Percentiles rank a stretch among this genome's conserved stretches.
Evolutionary conservation across 2,888 invertebrate species (phyloP).

Genomic region (Ischnura elegans): DNA sequence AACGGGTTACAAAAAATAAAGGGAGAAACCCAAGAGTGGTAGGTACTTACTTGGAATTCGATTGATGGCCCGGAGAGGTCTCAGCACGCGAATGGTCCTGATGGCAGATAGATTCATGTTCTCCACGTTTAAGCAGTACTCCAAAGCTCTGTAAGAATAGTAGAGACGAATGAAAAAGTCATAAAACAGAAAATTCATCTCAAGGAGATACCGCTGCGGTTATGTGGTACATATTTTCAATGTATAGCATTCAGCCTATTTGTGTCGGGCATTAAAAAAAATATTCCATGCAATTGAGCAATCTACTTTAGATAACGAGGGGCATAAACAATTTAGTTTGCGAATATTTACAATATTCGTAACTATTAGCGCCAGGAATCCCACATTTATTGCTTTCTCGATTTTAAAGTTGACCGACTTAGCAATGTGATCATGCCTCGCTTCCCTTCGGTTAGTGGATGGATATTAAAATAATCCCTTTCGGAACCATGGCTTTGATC

Average conservation of each 20-base stretch:
- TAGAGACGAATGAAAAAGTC: too few relatives aligned
- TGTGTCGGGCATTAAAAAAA: too few relatives aligned
- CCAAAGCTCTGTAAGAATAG: slow-evolving; percentile 83
- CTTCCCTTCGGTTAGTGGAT: not conserved
- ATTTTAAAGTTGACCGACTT: not conserved
- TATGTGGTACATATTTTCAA: too few relatives aligned
- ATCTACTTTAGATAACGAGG: too few relatives aligned
- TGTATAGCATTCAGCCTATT: too few relatives aligned
- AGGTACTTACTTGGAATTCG: slow-evolving; percentile 97
- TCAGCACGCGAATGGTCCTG: slow-evolving; percentile 96
- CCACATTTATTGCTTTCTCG: too few relatives aligned
- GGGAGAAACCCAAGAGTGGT: not conserved
- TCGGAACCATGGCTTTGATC: not conserved
- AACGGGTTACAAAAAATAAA: not conserved
- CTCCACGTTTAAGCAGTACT: slow-evolving; percentile 96
- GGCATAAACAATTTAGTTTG: too few relatives aligned
- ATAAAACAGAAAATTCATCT: too few relatives aligned
- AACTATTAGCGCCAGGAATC: too few relatives aligned
- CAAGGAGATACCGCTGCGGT: too few relatives aligned
- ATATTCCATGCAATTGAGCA: too few relatives aligned
- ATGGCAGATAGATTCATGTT: slow-evolving; percentile 99
- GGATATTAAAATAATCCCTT: not conserved
- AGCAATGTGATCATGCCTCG: not conserved
- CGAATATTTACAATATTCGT: too few relatives aligned
- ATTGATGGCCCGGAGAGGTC: slow-evolving; percentile 98